These are phyloP conservation scores for Priocnemis perturbator DNA, from an alignment of 2,888 invertebrate genomes.

Conservation along the genomic window DNA sequence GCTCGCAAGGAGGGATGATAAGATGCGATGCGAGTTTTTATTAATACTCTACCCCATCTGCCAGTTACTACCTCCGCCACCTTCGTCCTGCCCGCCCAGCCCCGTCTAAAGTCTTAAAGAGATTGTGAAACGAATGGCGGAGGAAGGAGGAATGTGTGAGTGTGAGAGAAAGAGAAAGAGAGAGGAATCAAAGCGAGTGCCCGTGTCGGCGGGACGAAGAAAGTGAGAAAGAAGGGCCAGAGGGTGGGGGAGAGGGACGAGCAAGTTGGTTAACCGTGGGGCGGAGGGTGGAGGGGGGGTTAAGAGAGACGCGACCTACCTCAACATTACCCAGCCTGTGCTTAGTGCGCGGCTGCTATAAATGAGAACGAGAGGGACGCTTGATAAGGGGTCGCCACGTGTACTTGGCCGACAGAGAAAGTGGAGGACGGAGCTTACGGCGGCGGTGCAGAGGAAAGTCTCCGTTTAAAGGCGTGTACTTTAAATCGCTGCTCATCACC, in stretches of 20 bases:
- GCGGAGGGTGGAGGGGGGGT: conserved; percentile 20
- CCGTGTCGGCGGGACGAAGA: conserved; percentile 29
- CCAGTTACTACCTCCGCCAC: conserved; percentile 36
- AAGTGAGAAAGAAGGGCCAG: conserved; percentile 10
- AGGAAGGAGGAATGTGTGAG: conserved; percentile 20
- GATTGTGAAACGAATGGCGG: conserved; percentile 55
- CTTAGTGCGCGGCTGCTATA: conserved; percentile 47
- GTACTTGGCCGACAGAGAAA: background rate
- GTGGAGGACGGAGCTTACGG: too few species aligned
- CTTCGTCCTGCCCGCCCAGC: background rate
- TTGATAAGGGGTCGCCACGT: conserved; percentile 4
- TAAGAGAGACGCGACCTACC: conserved; percentile 54
- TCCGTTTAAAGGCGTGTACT: background rate
- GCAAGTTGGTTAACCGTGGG: conserved; percentile 42
- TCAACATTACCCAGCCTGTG: conserved; percentile 54
- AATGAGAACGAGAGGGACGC: conserved; percentile 37
- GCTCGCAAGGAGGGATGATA: conserved; percentile 52
- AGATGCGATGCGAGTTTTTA: conserved; percentile 61
- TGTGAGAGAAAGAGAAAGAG: conserved; percentile 19
- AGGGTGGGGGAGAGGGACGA: conserved; percentile 17
- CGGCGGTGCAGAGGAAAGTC: too few species aligned
- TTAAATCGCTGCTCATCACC: too few species aligned
- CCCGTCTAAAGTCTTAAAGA: conserved; percentile 53
- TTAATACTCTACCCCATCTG: conserved; percentile 60
- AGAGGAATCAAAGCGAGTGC: conserved; percentile 24